These are phyloP conservation scores for Gastrophryne carolinensis DNA, from an alignment of 2,797 vertebrate genomes.

Conservation along the genomic window DNA sequence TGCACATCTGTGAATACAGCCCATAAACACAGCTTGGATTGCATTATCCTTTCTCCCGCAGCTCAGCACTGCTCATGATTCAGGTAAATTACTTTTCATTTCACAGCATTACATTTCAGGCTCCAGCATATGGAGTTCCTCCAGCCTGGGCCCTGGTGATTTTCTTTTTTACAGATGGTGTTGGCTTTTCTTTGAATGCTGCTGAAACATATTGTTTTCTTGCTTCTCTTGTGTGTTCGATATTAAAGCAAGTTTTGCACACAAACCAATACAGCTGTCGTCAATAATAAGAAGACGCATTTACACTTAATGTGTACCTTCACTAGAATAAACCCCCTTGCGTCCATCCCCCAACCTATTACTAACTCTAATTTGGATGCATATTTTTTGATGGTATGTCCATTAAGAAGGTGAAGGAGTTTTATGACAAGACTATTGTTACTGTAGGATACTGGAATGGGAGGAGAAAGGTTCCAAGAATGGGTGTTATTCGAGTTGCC, in stretches of 20 bases:
- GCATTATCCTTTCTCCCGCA: not conserved
- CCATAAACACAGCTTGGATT: not conserved
- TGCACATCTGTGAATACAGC: not conserved
- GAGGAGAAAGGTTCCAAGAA: no score
- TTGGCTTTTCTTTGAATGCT: conserved; percentile 6
- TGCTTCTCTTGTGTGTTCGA: not conserved
- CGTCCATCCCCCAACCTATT: no score
- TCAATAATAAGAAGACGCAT: no score
- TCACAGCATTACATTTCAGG: conserved; percentile 16
- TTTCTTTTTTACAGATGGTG: not conserved
- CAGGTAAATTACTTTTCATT: conserved; percentile 32
- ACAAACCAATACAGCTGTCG: no score
- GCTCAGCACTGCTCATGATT: not conserved
- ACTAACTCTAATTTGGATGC: no score
- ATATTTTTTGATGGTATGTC: no score
- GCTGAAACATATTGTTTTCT: not conserved
- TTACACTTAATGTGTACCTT: no score
- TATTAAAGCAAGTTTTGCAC: not conserved
- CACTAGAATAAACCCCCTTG: no score
- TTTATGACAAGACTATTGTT: no score
- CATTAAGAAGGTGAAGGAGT: no score
- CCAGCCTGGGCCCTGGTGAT: not conserved
- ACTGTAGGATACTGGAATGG: no score
- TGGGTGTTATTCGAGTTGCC: no score
- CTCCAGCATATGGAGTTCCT: not conserved